These are phyloP conservation scores for Willowsia nigromaculata DNA, from an alignment of 2,888 invertebrate genomes.

Conservation along the genomic window DNA sequence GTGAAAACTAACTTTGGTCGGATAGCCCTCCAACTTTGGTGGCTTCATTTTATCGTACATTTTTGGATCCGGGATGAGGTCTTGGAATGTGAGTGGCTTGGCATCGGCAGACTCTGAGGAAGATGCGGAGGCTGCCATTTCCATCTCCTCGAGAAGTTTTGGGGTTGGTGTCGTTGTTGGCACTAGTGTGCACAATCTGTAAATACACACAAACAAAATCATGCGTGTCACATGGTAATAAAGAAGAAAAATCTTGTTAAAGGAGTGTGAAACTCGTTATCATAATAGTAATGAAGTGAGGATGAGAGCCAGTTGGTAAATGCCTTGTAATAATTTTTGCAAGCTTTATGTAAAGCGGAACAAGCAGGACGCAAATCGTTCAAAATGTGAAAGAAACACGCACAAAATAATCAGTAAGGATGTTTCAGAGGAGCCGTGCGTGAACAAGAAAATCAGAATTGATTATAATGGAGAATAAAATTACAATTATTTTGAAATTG, in stretches of 20 bases:
- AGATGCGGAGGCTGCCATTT: conserved; percentile 30
- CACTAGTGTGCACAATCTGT: conserved; percentile 55
- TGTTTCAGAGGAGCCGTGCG: background rate
- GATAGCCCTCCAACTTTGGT: conserved; percentile 92
- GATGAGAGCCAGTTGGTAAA: background rate
- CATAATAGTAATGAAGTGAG: background rate
- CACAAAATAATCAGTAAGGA: background rate
- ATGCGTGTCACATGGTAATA: conserved; percentile 19
- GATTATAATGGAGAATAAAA: too few relatives aligned
- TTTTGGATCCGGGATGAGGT: conserved; percentile 83
- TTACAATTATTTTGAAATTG: too few relatives aligned
- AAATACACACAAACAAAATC: background rate
- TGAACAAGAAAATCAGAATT: background rate
- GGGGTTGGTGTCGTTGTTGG: conserved; percentile 69
- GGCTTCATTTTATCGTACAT: conserved; percentile 96
- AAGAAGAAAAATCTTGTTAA: background rate
- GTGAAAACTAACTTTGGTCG: conserved; percentile 93
- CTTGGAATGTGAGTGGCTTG: conserved; percentile 72
- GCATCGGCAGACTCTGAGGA: conserved; percentile 54
- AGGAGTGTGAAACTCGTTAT: background rate
- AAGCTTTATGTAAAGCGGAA: background rate
- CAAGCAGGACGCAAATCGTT: background rate
- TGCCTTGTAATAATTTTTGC: background rate
- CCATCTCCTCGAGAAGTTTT: conserved; percentile 60
- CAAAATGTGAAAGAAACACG: background rate